Conservation (phyloP, 2,888 invertebrate genomes). For the Caenorhabditis doughertyi region DNA sequence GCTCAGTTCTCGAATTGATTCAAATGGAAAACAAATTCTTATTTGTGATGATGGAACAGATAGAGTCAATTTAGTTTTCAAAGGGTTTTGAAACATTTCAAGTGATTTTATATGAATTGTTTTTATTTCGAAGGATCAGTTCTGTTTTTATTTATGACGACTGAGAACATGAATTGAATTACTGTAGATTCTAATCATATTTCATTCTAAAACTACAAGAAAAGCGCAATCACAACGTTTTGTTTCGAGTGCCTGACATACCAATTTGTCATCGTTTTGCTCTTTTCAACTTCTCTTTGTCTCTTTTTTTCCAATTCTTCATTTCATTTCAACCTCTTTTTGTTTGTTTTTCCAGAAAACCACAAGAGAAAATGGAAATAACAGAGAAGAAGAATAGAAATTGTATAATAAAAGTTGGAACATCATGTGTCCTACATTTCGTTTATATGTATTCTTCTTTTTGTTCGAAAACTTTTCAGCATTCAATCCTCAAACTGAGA, state of each 20-base stretch:
- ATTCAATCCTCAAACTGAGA: too few species aligned
- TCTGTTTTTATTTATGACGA: too few species aligned
- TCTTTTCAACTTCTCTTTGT: background rate
- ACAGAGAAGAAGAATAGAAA: constrained; percentile 15
- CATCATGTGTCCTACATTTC: background rate
- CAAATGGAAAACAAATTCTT: constrained; percentile 35
- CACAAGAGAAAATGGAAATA: constrained; percentile 19
- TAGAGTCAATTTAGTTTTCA: constrained; percentile 43
- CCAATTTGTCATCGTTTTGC: background rate
- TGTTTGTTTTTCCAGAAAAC: constrained; percentile 36
- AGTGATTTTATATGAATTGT: background rate
- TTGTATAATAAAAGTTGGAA: background rate
- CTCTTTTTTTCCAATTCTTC: background rate
- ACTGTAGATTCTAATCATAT: too few species aligned
- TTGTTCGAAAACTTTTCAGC: too few species aligned
- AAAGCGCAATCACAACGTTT: too few species aligned
- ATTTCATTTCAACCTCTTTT: background rate
- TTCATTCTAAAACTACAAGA: too few species aligned
- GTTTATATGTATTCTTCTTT: background rate
- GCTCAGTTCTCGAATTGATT: constrained; percentile 8
- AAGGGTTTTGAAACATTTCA: constrained; percentile 19
- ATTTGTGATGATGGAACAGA: constrained; percentile 55
- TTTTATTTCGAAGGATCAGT: too few species aligned
- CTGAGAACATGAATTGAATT: too few species aligned
- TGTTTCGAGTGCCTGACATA: background rate